These are phyloP conservation scores for Parnassius smintheus DNA, from an alignment of 2,888 invertebrate species.

Conservation along the genomic window DNA sequence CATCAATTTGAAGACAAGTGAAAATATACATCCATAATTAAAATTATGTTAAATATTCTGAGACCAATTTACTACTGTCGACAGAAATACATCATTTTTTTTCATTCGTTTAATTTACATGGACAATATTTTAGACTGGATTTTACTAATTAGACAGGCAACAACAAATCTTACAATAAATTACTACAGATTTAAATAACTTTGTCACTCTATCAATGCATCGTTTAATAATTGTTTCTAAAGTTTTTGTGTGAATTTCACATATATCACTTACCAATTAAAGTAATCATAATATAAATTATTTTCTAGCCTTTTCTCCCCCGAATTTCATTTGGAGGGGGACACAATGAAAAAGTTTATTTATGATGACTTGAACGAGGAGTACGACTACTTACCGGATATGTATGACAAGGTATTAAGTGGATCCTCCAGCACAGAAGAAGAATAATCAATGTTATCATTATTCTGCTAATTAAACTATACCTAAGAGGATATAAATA, in stretches of 20 bases:
- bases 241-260: too few relatives aligned
- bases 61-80: background rate
- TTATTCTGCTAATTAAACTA: background rate
- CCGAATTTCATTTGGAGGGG: conserved; percentile 45
- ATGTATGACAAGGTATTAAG: conserved; percentile 51
- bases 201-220: too few relatives aligned
- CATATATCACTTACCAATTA: too few relatives aligned
- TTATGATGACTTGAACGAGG: conserved; percentile 32
- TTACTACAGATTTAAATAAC: too few relatives aligned
- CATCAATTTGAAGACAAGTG: background rate
- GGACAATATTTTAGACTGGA: too few relatives aligned
- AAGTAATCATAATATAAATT: background rate
- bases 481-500: background rate
- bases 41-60: background rate
- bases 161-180: too few relatives aligned
- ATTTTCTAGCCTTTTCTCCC: conserved; percentile 44
- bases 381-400: conserved; percentile 52
- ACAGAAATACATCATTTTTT: background rate
- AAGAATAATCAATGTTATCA: background rate
- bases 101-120: too few relatives aligned
- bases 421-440: conserved; percentile 17
- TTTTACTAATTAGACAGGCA: too few relatives aligned
- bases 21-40: background rate
- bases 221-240: too few relatives aligned
- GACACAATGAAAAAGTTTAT: conserved; percentile 41